Conservation (phyloP, 2,888 invertebrate genomes). For the Biston betularia region DNA sequence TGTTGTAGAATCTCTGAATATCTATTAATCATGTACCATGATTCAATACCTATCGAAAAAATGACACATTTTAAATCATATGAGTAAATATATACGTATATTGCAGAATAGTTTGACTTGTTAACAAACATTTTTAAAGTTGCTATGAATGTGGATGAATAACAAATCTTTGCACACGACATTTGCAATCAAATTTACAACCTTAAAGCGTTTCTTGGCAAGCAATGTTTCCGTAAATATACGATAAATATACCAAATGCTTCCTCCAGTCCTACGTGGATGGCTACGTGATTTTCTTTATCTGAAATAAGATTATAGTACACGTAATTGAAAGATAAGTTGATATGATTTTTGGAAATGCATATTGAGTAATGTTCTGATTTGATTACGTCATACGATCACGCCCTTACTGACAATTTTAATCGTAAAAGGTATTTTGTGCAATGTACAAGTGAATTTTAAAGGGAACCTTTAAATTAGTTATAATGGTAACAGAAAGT, state of each 20-base stretch:
- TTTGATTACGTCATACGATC: background rate
- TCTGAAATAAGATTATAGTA: slow-evolving; percentile 5
- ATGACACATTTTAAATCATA: background rate
- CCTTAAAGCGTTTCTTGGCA: slow-evolving; percentile 40
- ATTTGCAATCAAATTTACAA: slow-evolving; percentile 18
- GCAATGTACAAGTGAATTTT: background rate
- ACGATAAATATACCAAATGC: slow-evolving; percentile 39
- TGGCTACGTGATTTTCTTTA: slow-evolving; percentile 10
- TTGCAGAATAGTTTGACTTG: background rate
- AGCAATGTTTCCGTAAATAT: slow-evolving; percentile 43
- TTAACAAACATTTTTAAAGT: slow-evolving; percentile 1
- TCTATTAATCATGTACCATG: background rate
- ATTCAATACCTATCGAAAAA: background rate
- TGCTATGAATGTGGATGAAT: background rate
- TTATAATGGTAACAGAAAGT: too few species aligned
- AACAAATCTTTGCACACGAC: slow-evolving; percentile 8
- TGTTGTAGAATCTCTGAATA: background rate
- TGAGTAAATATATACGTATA: background rate
- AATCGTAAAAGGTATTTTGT: background rate
- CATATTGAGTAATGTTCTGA: slow-evolving; percentile 12
- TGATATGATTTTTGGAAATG: slow-evolving; percentile 13
- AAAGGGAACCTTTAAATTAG: background rate
- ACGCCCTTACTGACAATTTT: background rate
- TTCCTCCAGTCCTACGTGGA: slow-evolving; percentile 15
- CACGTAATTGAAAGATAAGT: slow-evolving; percentile 5